Base-by-base conservation (phyloP, 1,140 invertebrate species). In the Pseudoatta argentina region DNA sequence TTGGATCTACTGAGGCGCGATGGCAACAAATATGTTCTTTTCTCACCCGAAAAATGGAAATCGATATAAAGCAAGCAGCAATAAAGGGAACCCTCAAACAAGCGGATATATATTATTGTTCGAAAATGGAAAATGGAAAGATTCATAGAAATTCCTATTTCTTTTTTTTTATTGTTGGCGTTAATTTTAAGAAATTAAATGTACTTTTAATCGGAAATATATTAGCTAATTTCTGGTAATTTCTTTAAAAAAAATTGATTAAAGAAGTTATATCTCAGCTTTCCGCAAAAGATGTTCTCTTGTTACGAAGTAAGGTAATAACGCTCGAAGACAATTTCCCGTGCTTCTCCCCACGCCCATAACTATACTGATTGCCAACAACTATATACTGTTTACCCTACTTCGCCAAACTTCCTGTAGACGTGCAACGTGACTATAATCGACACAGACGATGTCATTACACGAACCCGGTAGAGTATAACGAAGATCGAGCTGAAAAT, bases 271-370 rank as follows among this genome's bases (percentile, higher is more conserved):
- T 24, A 63, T 77, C 39, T n/a, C 18, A 55, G 39, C 18, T 55
- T 51, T 16, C 21, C 18, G n/a, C 27, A 48, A 78, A 66, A 78
- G 61, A 24, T 48, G 24, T 48, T 24, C 39, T 48, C 16, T n/a
- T n/a, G 27, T 30, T 66, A 81, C 34, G 51, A 72, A 72, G 66
- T 44, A 72, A 61, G 34, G 77, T 72, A 81, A 81, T 57, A 81
- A 81, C 39, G 75, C 44, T 78, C 75, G 66, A 57, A 72, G 78
- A 71, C 78, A 81, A 81, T 81, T 81, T 81, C 78, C 78, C 72
- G 78, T 57, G 67, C n/a, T 71, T 72, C 66, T 27, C 51, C 21
- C 51, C 51, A 81, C 64, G 30, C 64, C 64, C 30, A 24, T 39
- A 39, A 79, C 51, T 71, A 57, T 72, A 81, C 48, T 71, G 78